A percentile compares a stretch with the other conserved stretches of the same genome.
Conservation (phyloP, 1,140 invertebrate genomes). For the Heliconius melpomene region DNA sequence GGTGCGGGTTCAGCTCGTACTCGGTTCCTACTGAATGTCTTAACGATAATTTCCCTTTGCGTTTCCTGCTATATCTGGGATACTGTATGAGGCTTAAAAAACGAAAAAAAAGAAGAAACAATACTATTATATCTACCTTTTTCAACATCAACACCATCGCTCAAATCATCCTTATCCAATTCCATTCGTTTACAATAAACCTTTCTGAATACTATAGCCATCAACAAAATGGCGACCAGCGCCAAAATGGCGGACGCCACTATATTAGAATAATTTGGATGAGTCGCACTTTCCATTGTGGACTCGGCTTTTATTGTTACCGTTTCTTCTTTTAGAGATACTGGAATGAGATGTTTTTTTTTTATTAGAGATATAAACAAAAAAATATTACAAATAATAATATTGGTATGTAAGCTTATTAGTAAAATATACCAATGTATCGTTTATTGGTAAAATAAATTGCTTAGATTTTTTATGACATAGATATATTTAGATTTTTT, state of each 20-base stretch:
- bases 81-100: no score
- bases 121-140: conserved; percentile 51
- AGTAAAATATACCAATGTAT: no score
- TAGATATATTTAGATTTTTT: no score
- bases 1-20: no score
- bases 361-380: no score
- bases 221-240: conserved; percentile 53
- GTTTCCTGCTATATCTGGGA: no score
- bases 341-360: conserved; percentile 40
- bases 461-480: no score
- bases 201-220: conserved; percentile 52
- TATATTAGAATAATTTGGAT: conserved; percentile 52
- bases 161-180: conserved; percentile 53
- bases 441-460: no score
- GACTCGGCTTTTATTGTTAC: conserved; percentile 67
- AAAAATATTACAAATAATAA: no score
- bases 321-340: conserved; percentile 59
- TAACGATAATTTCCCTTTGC: no score
- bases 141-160: conserved; percentile 53
- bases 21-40: no score
- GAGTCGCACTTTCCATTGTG: conserved; percentile 55
- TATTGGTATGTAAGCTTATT: no score
- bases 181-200: conserved; percentile 53
- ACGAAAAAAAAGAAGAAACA: not conserved
- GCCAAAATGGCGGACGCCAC: conserved; percentile 55